A percentile compares a stretch with the other conserved stretches of the same genome.
These are phyloP conservation scores for Rhyacophila evoluta DNA, from an alignment of 2,888 invertebrate genomes.

Conservation along the genomic window DNA sequence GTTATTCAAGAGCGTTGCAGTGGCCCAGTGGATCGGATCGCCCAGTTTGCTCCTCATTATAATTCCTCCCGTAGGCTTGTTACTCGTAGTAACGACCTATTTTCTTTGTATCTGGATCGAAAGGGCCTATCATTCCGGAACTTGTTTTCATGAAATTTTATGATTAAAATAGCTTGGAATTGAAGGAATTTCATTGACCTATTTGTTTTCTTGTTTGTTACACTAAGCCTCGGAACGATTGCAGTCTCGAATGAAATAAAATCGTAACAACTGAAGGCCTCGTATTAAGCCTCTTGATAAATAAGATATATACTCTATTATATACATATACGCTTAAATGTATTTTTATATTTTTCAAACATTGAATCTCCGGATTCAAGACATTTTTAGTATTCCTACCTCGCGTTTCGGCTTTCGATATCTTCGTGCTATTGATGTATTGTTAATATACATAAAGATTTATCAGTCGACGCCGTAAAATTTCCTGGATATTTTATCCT, in stretches of 20 bases:
- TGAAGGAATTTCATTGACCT: constrained; percentile 13
- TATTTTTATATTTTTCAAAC: too few species aligned
- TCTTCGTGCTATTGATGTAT: too few species aligned
- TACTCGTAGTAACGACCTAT: constrained; percentile 8
- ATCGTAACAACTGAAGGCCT: background rate
- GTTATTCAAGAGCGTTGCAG: constrained; percentile 17
- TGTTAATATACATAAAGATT: too few species aligned
- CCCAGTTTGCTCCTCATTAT: background rate
- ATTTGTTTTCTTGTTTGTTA: constrained; percentile 8
- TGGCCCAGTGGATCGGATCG: background rate
- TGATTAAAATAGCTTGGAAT: background rate
- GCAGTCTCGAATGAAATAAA: background rate
- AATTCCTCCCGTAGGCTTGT: background rate
- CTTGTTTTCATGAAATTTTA: constrained; percentile 13
- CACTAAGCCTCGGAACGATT: background rate
- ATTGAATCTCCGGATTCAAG: too few species aligned
- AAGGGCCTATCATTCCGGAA: background rate
- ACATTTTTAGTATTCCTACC: too few species aligned
- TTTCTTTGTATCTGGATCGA: constrained; percentile 15
- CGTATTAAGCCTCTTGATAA: too few species aligned
- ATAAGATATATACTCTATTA: too few species aligned
- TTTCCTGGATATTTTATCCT: too few species aligned
- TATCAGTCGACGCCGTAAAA: too few species aligned
- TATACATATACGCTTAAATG: too few species aligned
- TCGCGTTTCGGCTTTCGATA: too few species aligned